Percentiles rank a stretch among this genome's conserved stretches.
Conservation (phyloP, 2,888 invertebrate genomes). For the Rhagonycha lutea region DNA sequence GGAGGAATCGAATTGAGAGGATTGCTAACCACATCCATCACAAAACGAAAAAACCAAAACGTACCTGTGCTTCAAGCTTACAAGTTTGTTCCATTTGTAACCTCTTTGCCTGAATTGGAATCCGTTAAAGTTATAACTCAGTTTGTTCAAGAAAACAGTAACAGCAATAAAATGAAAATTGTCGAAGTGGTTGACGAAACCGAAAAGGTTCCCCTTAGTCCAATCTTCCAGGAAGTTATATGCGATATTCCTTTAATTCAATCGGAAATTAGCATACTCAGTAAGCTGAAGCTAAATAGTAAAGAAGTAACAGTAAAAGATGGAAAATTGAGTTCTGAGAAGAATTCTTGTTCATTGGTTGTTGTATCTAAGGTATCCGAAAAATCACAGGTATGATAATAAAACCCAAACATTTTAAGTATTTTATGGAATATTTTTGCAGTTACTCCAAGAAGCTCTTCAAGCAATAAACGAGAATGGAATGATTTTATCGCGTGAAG, state of each 20-base stretch:
- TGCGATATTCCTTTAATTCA: constrained; percentile 72
- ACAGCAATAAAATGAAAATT: constrained; percentile 64
- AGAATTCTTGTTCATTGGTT: neutral
- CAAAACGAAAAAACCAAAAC: constrained; percentile 70
- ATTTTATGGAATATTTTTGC: neutral
- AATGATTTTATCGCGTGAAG: neutral
- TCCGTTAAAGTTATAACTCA: constrained; percentile 68
- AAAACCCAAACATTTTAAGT: neutral
- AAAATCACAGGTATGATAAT: neutral
- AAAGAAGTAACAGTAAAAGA: constrained; percentile 63
- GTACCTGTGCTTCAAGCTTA: constrained; percentile 80
- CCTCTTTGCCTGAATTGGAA: constrained; percentile 34
- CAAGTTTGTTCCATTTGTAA: constrained; percentile 68
- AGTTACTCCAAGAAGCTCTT: neutral
- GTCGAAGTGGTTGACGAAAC: constrained; percentile 55
- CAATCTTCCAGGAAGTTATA: constrained; percentile 62
- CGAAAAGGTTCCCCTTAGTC: constrained; percentile 58
- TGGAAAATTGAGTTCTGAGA: neutral
- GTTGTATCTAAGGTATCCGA: neutral
- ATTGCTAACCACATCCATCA: constrained; percentile 75
- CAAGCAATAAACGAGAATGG: constrained; percentile 2
- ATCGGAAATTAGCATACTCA: constrained; percentile 65
- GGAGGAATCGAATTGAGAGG: constrained; percentile 81
- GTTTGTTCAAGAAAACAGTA: constrained; percentile 72
- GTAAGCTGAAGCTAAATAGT: constrained; percentile 58